phyloP scores from a whole-genome alignment of 2,797 vertebrate species.

The Clarias fuscus region DNA sequence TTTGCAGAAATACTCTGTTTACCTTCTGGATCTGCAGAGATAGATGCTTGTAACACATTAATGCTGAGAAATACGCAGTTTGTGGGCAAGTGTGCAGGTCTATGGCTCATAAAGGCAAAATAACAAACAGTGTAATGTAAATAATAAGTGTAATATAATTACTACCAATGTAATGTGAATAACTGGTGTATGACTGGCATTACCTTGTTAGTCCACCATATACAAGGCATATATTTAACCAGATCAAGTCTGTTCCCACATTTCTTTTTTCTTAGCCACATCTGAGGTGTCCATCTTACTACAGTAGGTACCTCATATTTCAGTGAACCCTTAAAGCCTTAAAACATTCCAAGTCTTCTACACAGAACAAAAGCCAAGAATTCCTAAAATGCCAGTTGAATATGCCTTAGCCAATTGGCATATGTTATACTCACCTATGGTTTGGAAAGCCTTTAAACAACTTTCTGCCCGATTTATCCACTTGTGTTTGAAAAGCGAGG shows the following conservation, averaged over 20 bases:
- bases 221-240: neutral
- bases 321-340: neutral
- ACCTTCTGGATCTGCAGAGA: neutral
- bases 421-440: neutral
- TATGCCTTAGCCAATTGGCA: neutral
- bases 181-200: neutral
- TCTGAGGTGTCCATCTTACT: neutral
- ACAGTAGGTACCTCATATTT: neutral
- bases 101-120: neutral
- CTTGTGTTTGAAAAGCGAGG: neutral
- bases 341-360: neutral
- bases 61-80: neutral
- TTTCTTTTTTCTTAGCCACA: neutral
- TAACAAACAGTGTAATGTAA: neutral
- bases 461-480: conserved; percentile 25
- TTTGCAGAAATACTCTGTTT: neutral
- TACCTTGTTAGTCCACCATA: neutral
- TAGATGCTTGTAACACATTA: neutral
- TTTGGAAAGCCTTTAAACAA: conserved; percentile 23
- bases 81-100: neutral
- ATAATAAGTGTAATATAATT: neutral
- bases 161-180: neutral
- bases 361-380: neutral
- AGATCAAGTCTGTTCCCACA: neutral
- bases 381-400: neutral